phyloP scores from a whole-genome alignment of 2,888 invertebrate genomes.

The Caenorhabditis macrosperma region DNA sequence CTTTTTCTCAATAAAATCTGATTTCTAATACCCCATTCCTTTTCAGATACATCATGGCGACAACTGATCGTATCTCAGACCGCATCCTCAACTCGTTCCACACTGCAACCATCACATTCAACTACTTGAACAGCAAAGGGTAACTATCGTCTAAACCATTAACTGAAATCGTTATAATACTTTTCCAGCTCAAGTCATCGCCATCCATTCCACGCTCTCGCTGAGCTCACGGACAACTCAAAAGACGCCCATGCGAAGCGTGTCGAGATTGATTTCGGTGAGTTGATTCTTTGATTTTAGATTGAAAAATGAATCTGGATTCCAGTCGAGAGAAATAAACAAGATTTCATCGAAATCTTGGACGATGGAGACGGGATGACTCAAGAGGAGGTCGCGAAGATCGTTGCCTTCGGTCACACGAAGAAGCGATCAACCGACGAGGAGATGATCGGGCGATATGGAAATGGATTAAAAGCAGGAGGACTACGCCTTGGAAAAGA shows the following conservation, averaged over 20 bases:
- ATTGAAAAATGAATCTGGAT: too few species aligned
- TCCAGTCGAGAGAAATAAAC: background rate
- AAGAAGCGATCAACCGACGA: slow-evolving; percentile 62
- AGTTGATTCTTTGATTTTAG: slow-evolving; percentile 25
- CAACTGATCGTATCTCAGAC: too few species aligned
- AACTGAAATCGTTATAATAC: too few species aligned
- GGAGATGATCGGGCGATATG: slow-evolving; percentile 82
- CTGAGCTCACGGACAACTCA: slow-evolving; percentile 82
- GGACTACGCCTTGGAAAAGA: slow-evolving; percentile 82
- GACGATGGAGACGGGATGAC: slow-evolving; percentile 83
- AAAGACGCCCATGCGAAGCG: slow-evolving; percentile 82
- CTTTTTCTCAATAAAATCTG: too few species aligned
- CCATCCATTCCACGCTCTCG: slow-evolving; percentile 75
- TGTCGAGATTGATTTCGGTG: slow-evolving; percentile 81
- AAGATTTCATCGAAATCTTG: slow-evolving; percentile 68
- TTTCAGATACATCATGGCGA: too few species aligned
- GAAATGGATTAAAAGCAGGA: slow-evolving; percentile 83
- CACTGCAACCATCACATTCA: background rate
- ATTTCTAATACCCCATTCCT: too few species aligned
- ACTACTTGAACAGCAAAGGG: slow-evolving; percentile 16
- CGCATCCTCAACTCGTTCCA: background rate
- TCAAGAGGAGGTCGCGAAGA: slow-evolving; percentile 81
- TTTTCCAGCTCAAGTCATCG: slow-evolving; percentile 61
- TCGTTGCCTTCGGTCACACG: slow-evolving; percentile 78
- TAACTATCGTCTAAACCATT: too few species aligned